Evolutionary conservation across 2,797 vertebrate genomes (phyloP).

Genomic region (Helarctos malayanus): DNA sequence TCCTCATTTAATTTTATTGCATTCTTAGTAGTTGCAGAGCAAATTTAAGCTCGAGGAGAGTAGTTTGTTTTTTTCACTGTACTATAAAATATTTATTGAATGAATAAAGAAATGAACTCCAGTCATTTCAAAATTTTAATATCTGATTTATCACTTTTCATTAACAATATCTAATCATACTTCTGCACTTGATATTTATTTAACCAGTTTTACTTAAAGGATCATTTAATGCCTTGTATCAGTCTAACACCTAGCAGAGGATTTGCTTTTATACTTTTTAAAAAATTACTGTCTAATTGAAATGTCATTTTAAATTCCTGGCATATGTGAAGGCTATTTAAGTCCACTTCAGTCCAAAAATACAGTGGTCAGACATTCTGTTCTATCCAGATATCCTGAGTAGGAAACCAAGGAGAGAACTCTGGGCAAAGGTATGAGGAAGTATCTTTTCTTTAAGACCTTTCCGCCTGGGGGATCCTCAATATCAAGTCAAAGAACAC

Average conservation of each 20-base stretch:
- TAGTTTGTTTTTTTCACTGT: not conserved
- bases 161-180: not conserved
- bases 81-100: slow-evolving; percentile 38
- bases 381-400: not conserved
- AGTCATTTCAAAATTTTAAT: not conserved
- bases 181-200: slow-evolving; percentile 19
- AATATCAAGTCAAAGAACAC: not conserved
- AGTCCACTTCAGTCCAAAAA: not conserved
- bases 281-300: slow-evolving; percentile 28
- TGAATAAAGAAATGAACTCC: not conserved
- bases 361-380: slow-evolving; percentile 34
- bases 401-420: not conserved
- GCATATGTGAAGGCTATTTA: slow-evolving; percentile 42
- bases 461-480: not conserved
- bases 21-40: not conserved
- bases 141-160: not conserved
- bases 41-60: not conserved
- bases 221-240: not conserved
- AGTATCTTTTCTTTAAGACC: not conserved
- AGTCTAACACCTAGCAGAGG: not conserved
- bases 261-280: slow-evolving; percentile 22
- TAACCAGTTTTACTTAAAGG: not conserved
- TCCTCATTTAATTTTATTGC: not conserved
- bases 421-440: not conserved
- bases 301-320: slow-evolving; percentile 48